Conservation (phyloP, 1,140 invertebrate genomes). For the Drosophila ohnishii region DNA sequence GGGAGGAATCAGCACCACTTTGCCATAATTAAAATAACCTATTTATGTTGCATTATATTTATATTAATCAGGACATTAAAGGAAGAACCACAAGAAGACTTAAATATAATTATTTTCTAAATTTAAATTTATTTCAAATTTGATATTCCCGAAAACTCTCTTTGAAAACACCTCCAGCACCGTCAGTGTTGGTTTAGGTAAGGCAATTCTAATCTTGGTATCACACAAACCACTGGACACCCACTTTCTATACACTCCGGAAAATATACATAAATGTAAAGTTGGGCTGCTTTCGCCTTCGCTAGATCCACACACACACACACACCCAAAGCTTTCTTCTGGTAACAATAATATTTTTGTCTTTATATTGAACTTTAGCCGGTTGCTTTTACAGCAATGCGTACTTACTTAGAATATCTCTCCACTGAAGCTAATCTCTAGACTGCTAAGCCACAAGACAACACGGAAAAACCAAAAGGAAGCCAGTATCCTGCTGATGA, state of each 20-base stretch:
- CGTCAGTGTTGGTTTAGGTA: slow-evolving; percentile 35
- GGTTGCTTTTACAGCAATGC: slow-evolving; percentile 71
- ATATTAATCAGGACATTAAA: too few species aligned
- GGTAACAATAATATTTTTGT: slow-evolving; percentile 81
- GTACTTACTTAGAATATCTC: slow-evolving; percentile 55
- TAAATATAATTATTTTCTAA: neutral
- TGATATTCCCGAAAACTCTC: neutral
- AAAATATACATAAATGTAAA: slow-evolving; percentile 1
- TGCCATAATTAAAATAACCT: neutral
- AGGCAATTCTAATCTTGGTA: slow-evolving; percentile 30
- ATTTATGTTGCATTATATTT: neutral
- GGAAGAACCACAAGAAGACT: neutral
- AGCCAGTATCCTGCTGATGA: slow-evolving; percentile 53
- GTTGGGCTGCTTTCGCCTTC: slow-evolving; percentile 62
- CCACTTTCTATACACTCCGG: slow-evolving; percentile 1
- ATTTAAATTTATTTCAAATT: too few species aligned
- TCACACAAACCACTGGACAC: slow-evolving; percentile 13
- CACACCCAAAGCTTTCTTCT: slow-evolving; percentile 78
- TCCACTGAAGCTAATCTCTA: slow-evolving; percentile 70
- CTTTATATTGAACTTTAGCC: slow-evolving; percentile 69
- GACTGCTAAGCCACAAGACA: slow-evolving; percentile 67
- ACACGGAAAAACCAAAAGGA: slow-evolving; percentile 22
- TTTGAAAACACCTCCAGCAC: neutral
- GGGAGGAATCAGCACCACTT: neutral
- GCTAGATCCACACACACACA: slow-evolving; percentile 59